These are phyloP conservation scores for Leptobrachium leishanense DNA, from an alignment of 2,113 vertebrate species.

Conservation along the genomic window DNA sequence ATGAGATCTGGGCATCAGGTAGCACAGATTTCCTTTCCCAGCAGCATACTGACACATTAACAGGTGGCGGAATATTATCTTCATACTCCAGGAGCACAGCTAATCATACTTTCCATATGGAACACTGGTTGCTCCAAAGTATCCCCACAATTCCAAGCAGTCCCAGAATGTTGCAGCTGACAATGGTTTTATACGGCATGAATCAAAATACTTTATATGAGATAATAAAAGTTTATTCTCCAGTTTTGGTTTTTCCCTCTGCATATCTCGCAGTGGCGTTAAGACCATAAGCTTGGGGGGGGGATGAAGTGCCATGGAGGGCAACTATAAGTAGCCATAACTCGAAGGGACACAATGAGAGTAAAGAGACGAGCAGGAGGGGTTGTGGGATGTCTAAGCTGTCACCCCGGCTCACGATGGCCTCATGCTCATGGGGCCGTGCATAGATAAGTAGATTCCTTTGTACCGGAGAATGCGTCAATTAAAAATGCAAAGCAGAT, in stretches of 20 bases:
- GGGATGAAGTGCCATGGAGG: conserved; percentile 24
- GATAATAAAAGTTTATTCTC: not conserved
- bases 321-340: conserved; percentile 38
- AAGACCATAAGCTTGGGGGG: conserved; percentile 25
- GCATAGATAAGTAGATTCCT: conserved; percentile 52
- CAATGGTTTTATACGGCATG: not conserved
- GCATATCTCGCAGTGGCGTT: conserved; percentile 17
- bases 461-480: conserved; percentile 52
- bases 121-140: too few species aligned
- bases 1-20: too few species aligned
- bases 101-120: too few species aligned
- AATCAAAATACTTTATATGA: not conserved
- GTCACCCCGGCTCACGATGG: conserved; percentile 38
- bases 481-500: conserved; percentile 59
- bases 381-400: conserved; percentile 30
- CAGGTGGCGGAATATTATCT: too few species aligned
- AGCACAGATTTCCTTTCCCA: too few species aligned
- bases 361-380: conserved; percentile 35
- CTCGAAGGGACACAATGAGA: conserved; percentile 50
- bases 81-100: too few species aligned
- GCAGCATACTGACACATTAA: too few species aligned
- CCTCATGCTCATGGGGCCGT: conserved; percentile 37
- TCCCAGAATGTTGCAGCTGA: too few species aligned
- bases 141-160: too few species aligned
- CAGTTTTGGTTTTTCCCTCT: not conserved